Evolutionary conservation across 2,888 invertebrate species (phyloP), one percentile per base, ranked within the genome.

Genomic region (Petrophora chlorosata): DNA sequence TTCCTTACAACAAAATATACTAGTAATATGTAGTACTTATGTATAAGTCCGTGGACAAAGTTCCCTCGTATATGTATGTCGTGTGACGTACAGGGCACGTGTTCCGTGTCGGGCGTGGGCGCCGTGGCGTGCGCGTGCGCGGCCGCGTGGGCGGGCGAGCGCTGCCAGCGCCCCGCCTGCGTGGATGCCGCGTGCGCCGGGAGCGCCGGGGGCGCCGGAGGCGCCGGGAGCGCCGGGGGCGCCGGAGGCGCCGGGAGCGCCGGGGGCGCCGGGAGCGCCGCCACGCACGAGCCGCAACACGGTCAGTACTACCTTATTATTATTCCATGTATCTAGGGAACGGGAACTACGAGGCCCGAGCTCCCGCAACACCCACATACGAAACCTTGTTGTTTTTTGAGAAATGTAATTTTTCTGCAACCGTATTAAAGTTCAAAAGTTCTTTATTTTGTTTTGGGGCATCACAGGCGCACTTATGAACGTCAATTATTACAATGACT

Each of bases 91-190:
- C 67, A 83, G 82, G 85, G 84, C 56, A 61, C 71, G 56, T 80
- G 81, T 65, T 35, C 45, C 28, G 68, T 65, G 58, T 56, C 66
- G 10, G 8, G 30, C 2, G 52, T 44, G 64, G 85, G 90, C 61
- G 90, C 90, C 22, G 43, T 61, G 43, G 16, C 34, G 48, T 96
- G 95, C 84, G 78, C 89, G 56, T 96, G 96, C 67, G 87, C 91
- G 17, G 82, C 92, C 0, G 88, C 91, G 34, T 96, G 93, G 78
- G 90, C 91, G 26, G 96, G 96, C 25, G 87, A 91, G 53, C 88
- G 92, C 41, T 96, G 96, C 82, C 93, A 95, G 75, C 92, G 92
- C 41, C 94, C 92, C 73, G 91, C 93, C 12, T 95, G 95, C 79
- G 93, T 93, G 1, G 76, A 73, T 73, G 93, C 92, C 32, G 92